Percentiles rank a stretch among this genome's conserved stretches.
Conservation (phyloP, 2,113 vertebrate species). For the Sciurus niger region DNA sequence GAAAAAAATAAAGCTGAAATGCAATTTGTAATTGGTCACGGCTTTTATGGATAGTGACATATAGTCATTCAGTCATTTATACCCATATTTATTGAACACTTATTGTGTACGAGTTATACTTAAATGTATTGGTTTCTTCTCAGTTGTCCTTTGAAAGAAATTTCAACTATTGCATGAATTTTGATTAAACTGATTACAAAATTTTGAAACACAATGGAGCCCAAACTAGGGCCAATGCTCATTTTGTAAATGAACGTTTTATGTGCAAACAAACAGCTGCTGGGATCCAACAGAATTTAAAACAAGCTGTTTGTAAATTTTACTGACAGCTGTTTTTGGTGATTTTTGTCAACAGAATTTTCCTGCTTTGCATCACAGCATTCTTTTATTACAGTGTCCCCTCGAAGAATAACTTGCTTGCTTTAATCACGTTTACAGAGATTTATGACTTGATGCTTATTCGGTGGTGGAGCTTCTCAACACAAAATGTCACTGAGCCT, state of each 20-base stretch:
- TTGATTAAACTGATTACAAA: constrained; percentile 76
- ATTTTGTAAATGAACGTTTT: constrained; percentile 83
- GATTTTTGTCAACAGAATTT: constrained; percentile 85
- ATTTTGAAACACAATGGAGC: constrained; percentile 76
- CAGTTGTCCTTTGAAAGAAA: constrained; percentile 32
- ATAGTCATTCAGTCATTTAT: constrained; percentile 17
- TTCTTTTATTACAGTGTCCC: constrained; percentile 86
- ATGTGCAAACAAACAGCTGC: constrained; percentile 83
- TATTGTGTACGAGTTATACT: neutral
- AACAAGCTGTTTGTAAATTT: constrained; percentile 77
- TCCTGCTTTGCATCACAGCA: constrained; percentile 41
- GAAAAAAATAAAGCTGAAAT: constrained; percentile 32
- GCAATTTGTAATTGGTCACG: neutral
- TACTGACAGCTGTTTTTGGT: constrained; percentile 84
- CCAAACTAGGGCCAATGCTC: constrained; percentile 71
- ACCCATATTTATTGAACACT: constrained; percentile 44
- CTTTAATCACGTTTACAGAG: constrained; percentile 89
- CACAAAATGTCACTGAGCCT: constrained; percentile 90
- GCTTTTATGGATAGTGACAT: neutral
- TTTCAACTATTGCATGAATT: constrained; percentile 70
- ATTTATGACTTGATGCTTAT: constrained; percentile 91
- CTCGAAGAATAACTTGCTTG: constrained; percentile 86
- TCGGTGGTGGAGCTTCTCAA: constrained; percentile 84
- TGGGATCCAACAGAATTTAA: constrained; percentile 71
- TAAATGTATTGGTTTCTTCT: constrained; percentile 56